Evolutionary conservation across 2,888 invertebrate species (phyloP).

Genomic region (Harpalus rubripes): DNA sequence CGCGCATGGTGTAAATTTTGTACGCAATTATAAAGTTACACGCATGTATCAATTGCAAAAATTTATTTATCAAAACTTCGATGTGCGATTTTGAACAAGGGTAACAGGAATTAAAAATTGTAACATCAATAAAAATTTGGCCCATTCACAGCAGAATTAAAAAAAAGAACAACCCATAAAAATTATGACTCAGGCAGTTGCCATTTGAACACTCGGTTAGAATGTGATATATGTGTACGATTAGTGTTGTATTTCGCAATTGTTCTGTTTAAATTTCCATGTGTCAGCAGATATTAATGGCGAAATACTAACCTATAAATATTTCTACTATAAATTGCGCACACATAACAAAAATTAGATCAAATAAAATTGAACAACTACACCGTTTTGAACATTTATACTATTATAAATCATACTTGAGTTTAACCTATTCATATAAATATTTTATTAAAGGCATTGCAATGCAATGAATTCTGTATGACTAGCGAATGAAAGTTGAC

Average conservation of each 20-base stretch:
- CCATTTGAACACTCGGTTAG: neutral
- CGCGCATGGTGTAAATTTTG: too few relatives aligned
- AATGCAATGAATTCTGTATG: too few relatives aligned
- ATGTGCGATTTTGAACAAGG: too few relatives aligned
- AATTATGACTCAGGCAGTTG: neutral
- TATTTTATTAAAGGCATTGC: neutral
- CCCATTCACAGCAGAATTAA: neutral
- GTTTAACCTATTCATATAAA: neutral
- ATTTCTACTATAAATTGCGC: slow-evolving; percentile 7
- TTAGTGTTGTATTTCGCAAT: slow-evolving; percentile 28
- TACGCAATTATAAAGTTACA: too few relatives aligned
- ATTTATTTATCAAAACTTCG: too few relatives aligned
- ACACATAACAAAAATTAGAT: slow-evolving; percentile 4
- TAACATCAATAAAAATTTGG: neutral
- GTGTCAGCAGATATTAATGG: slow-evolving; percentile 31
- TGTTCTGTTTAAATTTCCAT: slow-evolving; percentile 20
- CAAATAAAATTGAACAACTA: neutral
- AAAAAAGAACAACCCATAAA: neutral
- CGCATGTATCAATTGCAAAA: too few relatives aligned
- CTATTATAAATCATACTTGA: neutral
- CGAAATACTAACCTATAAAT: slow-evolving; percentile 45
- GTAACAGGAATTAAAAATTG: neutral
- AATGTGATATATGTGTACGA: slow-evolving; percentile 22
- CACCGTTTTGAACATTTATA: neutral
- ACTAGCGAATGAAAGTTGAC: too few relatives aligned